Percentiles rank a stretch among this genome's conserved stretches.
Conservation (phyloP, 1,140 invertebrate species). For the Drosophila gunungcola region DNA sequence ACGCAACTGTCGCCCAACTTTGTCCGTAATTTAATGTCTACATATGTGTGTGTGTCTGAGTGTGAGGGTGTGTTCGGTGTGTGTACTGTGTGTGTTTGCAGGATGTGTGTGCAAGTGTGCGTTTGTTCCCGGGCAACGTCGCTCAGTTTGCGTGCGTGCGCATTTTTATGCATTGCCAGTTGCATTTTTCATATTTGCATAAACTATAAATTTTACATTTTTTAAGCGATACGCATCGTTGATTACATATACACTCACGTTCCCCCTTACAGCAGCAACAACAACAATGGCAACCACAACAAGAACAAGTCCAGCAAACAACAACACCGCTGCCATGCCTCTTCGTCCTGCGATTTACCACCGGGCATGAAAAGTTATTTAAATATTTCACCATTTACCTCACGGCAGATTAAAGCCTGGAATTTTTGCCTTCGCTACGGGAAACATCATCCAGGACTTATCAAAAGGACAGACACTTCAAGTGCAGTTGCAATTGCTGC, state of each 20-base stretch:
- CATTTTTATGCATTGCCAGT: slow-evolving; percentile 83
- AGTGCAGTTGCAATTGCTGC: slow-evolving; percentile 32
- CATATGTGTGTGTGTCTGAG: slow-evolving; percentile 37
- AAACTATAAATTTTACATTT: slow-evolving; percentile 84
- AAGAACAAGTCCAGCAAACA: slow-evolving; percentile 55
- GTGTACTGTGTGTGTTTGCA: slow-evolving; percentile 38
- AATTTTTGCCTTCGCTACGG: slow-evolving; percentile 5
- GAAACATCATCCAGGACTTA: slow-evolving; percentile 25
- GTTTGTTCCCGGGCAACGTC: slow-evolving; percentile 33
- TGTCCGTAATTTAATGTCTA: slow-evolving; percentile 76
- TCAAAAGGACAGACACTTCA: slow-evolving; percentile 32
- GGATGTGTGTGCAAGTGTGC: slow-evolving; percentile 37
- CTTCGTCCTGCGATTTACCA: slow-evolving; percentile 19
- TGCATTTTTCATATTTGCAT: slow-evolving; percentile 84
- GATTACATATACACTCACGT: slow-evolving; percentile 58
- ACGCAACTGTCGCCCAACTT: slow-evolving; percentile 84
- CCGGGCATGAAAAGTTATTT: slow-evolving; percentile 61
- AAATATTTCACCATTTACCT: slow-evolving; percentile 73
- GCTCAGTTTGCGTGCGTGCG: slow-evolving; percentile 80
- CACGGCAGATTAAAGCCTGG: slow-evolving; percentile 36
- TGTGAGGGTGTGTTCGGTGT: slow-evolving; percentile 3
- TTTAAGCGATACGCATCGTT: slow-evolving; percentile 83
- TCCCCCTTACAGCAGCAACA: slow-evolving; percentile 17
- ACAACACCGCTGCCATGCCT: slow-evolving; percentile 20
- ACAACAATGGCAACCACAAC: slow-evolving; percentile 34